Evolutionary conservation across 2,797 vertebrate genomes (phyloP).

Genomic region (Pyrocephalus nanus): DNA sequence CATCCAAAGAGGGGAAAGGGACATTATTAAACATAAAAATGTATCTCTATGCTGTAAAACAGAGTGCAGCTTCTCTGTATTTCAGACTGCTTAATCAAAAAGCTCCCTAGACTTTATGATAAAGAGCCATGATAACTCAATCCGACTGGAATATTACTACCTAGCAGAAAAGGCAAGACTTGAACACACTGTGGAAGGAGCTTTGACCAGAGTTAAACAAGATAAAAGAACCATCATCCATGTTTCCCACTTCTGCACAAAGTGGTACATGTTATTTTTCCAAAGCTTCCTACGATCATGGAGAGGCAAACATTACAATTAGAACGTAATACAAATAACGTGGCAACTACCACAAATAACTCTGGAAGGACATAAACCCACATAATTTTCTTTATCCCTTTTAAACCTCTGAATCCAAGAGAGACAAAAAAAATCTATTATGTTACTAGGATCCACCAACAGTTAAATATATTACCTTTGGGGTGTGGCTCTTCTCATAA

Average conservation of each 20-base stretch:
- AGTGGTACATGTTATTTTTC: background rate
- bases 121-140: background rate
- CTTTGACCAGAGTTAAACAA: background rate
- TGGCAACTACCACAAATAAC: background rate
- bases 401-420: background rate
- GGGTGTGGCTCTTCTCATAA: conserved; percentile 39
- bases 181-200: background rate
- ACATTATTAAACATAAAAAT: background rate
- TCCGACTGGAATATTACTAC: background rate
- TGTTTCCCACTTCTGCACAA: background rate
- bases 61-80: background rate
- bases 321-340: background rate
- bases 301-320: background rate
- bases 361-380: background rate
- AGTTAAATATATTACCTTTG: conserved; percentile 47
- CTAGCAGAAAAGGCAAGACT: background rate
- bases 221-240: background rate
- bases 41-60: background rate
- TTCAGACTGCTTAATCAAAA: background rate
- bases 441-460: conserved; percentile 2
- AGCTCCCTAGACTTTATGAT: background rate
- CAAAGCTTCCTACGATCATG: background rate
- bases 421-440: background rate
- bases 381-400: background rate
- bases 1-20: background rate